Evolutionary conservation across 2,888 invertebrate genomes (phyloP).

Genomic region (Hartigia nigra): DNA sequence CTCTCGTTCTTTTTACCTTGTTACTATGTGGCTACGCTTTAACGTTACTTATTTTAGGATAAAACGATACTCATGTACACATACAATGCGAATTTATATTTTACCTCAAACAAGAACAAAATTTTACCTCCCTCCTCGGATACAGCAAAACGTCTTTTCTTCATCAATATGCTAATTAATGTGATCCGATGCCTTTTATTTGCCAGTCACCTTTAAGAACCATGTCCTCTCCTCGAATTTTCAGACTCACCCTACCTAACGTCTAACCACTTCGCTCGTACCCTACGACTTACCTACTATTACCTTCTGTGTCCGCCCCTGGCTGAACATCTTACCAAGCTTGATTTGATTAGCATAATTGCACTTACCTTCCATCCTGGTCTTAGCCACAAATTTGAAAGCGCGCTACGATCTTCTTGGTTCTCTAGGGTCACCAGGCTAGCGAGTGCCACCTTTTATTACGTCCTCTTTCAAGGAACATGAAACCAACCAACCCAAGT

Average conservation of each 20-base stretch:
- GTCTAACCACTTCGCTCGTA: conserved; percentile 43
- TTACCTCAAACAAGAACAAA: background rate
- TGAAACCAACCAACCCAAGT: background rate
- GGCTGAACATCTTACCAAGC: conserved; percentile 50
- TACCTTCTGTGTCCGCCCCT: conserved; percentile 50
- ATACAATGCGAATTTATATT: background rate
- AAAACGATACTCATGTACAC: background rate
- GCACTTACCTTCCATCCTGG: conserved; percentile 47
- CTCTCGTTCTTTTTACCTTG: background rate
- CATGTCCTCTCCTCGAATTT: conserved; percentile 32
- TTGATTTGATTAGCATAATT: conserved; percentile 63
- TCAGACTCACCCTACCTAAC: conserved; percentile 55
- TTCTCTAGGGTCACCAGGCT: background rate
- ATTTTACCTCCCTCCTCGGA: background rate
- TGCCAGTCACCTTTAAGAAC: background rate
- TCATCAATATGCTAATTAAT: background rate
- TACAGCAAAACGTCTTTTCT: background rate
- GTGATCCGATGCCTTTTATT: background rate
- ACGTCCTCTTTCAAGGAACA: background rate
- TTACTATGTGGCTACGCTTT: background rate
- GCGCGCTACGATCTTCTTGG: conserved; percentile 2
- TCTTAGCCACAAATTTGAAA: conserved; percentile 43
- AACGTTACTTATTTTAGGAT: background rate
- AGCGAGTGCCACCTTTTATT: background rate
- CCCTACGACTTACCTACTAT: conserved; percentile 53